Evolutionary conservation across 2,888 invertebrate species (phyloP).

Genomic region (Pollenia griseotomentosa): DNA sequence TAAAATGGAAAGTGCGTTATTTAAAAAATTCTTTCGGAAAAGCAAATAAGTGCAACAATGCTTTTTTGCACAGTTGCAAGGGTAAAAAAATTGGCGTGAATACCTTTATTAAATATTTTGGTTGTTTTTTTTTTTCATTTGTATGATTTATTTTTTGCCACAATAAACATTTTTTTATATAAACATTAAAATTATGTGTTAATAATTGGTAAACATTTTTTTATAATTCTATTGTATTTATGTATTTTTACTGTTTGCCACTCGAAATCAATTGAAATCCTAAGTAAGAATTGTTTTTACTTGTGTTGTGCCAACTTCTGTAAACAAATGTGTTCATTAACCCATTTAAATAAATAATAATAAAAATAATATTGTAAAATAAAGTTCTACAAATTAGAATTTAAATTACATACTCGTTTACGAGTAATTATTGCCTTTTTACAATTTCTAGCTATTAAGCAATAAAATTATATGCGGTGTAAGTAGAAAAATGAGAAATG

Average conservation of each 20-base stretch:
- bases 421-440: neutral
- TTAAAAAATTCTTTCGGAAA: too few species aligned
- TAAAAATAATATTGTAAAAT: constrained; percentile 8
- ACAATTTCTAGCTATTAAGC: neutral
- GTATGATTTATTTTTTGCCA: neutral
- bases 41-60: too few species aligned
- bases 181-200: neutral
- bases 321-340: constrained; percentile 44
- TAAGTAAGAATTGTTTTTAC: constrained; percentile 16
- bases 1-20: too few species aligned
- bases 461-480: neutral
- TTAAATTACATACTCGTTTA: neutral
- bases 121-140: neutral
- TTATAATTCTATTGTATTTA: neutral
- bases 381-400: constrained; percentile 14
- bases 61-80: too few species aligned
- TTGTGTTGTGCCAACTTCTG: constrained; percentile 22
- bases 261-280: constrained; percentile 40
- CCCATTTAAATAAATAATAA: constrained; percentile 34
- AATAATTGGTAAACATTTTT: constrained; percentile 23
- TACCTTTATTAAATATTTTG: too few species aligned
- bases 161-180: neutral
- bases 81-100: too few species aligned
- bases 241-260: constrained; percentile 20
- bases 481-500: neutral